These are phyloP conservation scores for Eciton burchellii DNA, from an alignment of 1,140 invertebrate genomes.

Conservation along the genomic window DNA sequence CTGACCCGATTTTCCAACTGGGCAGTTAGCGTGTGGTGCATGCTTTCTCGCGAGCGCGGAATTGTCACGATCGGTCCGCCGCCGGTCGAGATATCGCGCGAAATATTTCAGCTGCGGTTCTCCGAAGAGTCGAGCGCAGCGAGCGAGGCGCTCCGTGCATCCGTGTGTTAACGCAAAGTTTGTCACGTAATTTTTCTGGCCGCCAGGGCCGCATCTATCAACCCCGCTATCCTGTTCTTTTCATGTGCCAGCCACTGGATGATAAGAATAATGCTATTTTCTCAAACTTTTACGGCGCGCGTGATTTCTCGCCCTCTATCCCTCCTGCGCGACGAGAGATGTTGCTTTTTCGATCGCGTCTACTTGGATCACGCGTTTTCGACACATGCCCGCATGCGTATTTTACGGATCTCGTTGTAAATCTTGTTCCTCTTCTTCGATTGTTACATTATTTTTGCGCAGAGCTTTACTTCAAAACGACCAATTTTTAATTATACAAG, in stretches of 20 bases:
- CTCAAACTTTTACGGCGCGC: constrained; percentile 30
- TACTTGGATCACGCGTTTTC: not conserved
- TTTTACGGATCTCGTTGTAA: not conserved
- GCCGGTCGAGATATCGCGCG: constrained; percentile 71
- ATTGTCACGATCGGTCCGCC: constrained; percentile 47
- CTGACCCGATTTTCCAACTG: constrained; percentile 60
- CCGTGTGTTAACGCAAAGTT: constrained; percentile 81
- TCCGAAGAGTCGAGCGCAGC: constrained; percentile 12
- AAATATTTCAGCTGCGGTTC: constrained; percentile 76
- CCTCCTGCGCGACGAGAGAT: constrained; percentile 1
- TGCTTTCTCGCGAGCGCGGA: constrained; percentile 59
- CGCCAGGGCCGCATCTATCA: constrained; percentile 77
- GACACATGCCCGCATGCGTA: not conserved
- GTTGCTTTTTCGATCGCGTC: not conserved
- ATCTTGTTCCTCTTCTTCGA: too few species aligned
- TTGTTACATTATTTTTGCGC: too few species aligned
- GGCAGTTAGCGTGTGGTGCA: constrained; percentile 61
- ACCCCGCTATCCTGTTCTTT: constrained; percentile 65
- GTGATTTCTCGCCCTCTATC: constrained; percentile 27
- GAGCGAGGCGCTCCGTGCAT: constrained; percentile 73
- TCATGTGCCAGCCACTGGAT: constrained; percentile 44
- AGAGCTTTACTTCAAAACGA: too few species aligned
- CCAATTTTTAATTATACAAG: not conserved
- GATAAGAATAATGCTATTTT: constrained; percentile 61
- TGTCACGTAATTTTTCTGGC: constrained; percentile 83